Evolutionary conservation across 2,888 invertebrate species (phyloP).

Genomic region (Halictus quadricinctus): DNA sequence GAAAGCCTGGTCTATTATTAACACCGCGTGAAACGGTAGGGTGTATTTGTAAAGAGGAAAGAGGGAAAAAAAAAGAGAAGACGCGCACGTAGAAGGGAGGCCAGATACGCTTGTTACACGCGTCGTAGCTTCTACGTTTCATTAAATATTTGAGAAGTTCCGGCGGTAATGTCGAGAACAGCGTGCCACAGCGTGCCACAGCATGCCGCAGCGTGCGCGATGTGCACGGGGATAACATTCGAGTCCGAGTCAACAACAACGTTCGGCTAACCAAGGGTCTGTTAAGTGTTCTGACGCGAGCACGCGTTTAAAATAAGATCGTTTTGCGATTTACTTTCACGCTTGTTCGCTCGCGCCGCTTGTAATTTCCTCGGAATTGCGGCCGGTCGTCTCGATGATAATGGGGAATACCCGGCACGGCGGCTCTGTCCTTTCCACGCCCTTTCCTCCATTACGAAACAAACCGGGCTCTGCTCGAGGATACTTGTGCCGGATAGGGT

Average conservation of each 20-base stretch:
- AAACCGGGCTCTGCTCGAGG: slow-evolving; percentile 38
- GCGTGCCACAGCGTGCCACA: not conserved
- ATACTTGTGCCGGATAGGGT: slow-evolving; percentile 1
- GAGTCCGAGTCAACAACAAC: not conserved
- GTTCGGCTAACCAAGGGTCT: not conserved
- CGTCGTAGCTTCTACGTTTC: not conserved
- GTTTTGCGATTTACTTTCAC: slow-evolving; percentile 19
- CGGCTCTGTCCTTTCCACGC: slow-evolving; percentile 38
- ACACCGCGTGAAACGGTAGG: not conserved
- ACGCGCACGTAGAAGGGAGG: not conserved
- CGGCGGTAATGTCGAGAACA: not conserved
- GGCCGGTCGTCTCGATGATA: slow-evolving; percentile 35
- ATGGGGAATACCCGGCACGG: slow-evolving; percentile 28
- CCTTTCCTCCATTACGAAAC: slow-evolving; percentile 38
- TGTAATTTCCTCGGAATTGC: slow-evolving; percentile 43
- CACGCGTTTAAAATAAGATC: slow-evolving; percentile 22
- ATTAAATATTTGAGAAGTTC: not conserved
- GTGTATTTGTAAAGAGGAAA: not conserved
- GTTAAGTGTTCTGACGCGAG: slow-evolving; percentile 12
- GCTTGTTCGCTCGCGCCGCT: not conserved
- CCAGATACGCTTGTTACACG: not conserved
- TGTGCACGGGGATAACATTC: not conserved
- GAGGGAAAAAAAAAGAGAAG: not conserved
- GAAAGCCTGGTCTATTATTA: slow-evolving; percentile 38
- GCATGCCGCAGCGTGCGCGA: not conserved